phyloP scores from a whole-genome alignment of 2,113 vertebrate genomes.

The Microtus montanus region DNA sequence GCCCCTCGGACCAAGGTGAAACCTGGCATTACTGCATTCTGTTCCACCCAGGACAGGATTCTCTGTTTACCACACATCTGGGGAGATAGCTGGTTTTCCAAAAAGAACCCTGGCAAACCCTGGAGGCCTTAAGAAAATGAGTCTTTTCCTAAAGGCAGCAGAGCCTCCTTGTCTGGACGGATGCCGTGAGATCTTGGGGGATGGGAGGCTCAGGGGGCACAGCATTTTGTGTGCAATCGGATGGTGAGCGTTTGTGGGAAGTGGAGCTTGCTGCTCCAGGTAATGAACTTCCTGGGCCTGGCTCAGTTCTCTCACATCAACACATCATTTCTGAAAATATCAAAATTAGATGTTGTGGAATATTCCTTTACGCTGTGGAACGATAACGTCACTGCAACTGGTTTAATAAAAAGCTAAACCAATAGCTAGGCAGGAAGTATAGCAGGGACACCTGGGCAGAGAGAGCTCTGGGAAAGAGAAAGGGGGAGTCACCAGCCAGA shows the following conservation, averaged over 20 bases:
- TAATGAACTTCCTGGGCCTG: neutral
- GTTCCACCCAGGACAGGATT: neutral
- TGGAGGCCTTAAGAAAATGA: neutral
- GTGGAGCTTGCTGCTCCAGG: neutral
- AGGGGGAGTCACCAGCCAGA: neutral
- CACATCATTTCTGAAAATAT: conserved; percentile 28
- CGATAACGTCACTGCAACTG: neutral
- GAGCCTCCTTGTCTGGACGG: neutral
- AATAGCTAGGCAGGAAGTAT: neutral
- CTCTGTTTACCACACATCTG: neutral
- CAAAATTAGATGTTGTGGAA: neutral
- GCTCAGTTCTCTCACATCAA: neutral
- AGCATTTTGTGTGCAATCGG: neutral
- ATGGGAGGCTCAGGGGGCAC: neutral
- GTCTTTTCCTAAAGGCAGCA: neutral
- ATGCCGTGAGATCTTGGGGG: neutral
- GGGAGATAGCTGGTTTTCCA: neutral
- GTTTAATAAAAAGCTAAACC: neutral
- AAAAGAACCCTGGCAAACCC: neutral
- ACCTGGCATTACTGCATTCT: neutral
- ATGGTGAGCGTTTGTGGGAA: neutral
- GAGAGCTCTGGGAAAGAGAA: neutral
- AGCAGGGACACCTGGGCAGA: neutral
- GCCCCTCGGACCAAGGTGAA: neutral
- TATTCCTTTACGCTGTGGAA: neutral